Evolutionary conservation across 2,113 vertebrate genomes (phyloP).

Genomic region (Perccottus glenii): DNA sequence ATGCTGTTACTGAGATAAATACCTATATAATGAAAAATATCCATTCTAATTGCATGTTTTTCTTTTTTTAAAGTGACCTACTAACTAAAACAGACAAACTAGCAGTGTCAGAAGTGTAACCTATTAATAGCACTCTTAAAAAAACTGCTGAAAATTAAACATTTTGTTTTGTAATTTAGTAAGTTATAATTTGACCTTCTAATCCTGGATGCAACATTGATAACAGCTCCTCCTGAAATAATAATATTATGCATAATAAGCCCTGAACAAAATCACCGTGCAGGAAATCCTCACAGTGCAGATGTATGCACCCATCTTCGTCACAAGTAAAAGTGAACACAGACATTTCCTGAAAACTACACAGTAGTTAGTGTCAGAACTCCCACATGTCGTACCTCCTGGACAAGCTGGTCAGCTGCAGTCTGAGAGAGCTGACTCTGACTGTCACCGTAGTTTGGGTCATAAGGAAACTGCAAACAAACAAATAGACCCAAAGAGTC

Average conservation of each 20-base stretch:
- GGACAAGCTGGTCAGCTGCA: slow-evolving; percentile 82
- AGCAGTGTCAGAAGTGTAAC: too few species aligned
- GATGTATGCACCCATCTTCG: neutral
- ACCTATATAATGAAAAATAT: too few species aligned
- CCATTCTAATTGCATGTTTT: too few species aligned
- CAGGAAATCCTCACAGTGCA: neutral
- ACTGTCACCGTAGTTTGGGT: slow-evolving; percentile 42
- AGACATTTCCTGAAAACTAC: slow-evolving; percentile 1
- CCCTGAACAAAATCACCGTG: neutral
- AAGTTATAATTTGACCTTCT: neutral
- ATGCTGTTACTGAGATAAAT: too few species aligned
- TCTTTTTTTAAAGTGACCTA: too few species aligned
- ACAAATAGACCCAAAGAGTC: neutral
- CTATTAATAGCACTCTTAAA: too few species aligned
- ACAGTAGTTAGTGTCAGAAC: neutral
- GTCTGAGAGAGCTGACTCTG: slow-evolving; percentile 48
- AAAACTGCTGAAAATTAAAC: too few species aligned
- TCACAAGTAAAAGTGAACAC: neutral
- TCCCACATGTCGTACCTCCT: slow-evolving; percentile 82
- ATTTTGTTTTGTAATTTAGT: too few species aligned
- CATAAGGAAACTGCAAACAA: slow-evolving; percentile 71
- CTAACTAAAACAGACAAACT: too few species aligned
- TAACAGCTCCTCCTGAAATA: neutral
- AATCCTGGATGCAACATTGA: neutral
- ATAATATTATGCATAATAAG: neutral